Conservation (phyloP, 2,888 invertebrate genomes). For the Leptopterna dolabrata region DNA sequence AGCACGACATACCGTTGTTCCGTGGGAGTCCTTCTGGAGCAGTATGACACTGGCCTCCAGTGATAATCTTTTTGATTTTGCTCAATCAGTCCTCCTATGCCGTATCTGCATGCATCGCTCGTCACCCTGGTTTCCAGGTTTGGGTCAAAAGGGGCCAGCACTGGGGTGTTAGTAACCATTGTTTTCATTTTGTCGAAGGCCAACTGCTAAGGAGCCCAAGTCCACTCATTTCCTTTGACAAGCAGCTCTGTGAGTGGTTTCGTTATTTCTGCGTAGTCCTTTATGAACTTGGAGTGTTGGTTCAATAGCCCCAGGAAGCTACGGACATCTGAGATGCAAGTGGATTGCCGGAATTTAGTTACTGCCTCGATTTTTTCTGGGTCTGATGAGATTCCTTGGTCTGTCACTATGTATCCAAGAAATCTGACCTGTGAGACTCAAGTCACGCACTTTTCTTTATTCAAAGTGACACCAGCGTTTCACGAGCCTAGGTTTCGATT, state of each 20-base stretch:
- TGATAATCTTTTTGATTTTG: slow-evolving; percentile 17
- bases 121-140: slow-evolving; percentile 22
- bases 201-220: slow-evolving; percentile 54
- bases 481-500: too few species aligned
- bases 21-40: slow-evolving; percentile 29
- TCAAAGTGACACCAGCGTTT: background rate
- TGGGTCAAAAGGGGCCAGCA: slow-evolving; percentile 26
- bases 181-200: slow-evolving; percentile 54
- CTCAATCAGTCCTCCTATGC: slow-evolving; percentile 43
- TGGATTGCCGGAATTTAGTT: background rate
- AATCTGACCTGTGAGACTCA: background rate
- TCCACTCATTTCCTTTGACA: slow-evolving; percentile 41
- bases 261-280: slow-evolving; percentile 33
- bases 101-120: slow-evolving; percentile 16
- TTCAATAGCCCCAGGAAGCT: slow-evolving; percentile 40
- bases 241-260: slow-evolving; percentile 52
- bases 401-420: background rate
- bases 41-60: slow-evolving; percentile 28
- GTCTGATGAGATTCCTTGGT: slow-evolving; percentile 46
- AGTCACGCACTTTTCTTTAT: background rate
- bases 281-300: slow-evolving; percentile 48
- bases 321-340: background rate
- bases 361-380: background rate
- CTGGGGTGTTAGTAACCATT: background rate
- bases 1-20: slow-evolving; percentile 33